phyloP scores from a whole-genome alignment of 2,888 invertebrate species.

The Reticulitermes lucifugus region DNA sequence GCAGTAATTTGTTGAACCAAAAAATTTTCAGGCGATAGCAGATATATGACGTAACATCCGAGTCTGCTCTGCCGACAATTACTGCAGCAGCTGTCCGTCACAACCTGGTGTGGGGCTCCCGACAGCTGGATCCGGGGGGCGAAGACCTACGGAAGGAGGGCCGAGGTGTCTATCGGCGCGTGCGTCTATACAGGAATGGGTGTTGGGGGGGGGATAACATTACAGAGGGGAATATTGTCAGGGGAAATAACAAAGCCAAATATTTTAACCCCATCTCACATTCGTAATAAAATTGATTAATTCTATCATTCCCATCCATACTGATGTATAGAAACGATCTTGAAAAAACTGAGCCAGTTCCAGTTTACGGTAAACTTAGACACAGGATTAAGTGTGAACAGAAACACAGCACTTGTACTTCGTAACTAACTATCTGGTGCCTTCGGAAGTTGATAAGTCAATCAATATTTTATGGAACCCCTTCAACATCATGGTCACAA shows the following conservation, averaged over 20 bases:
- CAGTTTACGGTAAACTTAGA: background rate
- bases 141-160: constrained; percentile 40
- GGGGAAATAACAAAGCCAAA: constrained; percentile 18
- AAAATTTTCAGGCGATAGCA: constrained; percentile 9
- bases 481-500: too few species aligned
- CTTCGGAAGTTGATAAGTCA: too few species aligned
- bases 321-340: background rate
- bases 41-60: constrained; percentile 29
- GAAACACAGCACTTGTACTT: too few species aligned
- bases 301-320: background rate
- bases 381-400: background rate
- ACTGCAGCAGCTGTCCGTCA: constrained; percentile 34
- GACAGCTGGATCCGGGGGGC: constrained; percentile 43
- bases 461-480: too few species aligned
- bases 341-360: background rate
- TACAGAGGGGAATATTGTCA: background rate
- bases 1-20: constrained; percentile 19
- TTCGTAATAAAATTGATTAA: constrained; percentile 7
- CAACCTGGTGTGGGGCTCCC: constrained; percentile 21
- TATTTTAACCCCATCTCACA: background rate
- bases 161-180: constrained; percentile 40
- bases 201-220: background rate
- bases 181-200: constrained; percentile 18
- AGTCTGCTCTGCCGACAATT: background rate
- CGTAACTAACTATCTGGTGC: too few species aligned